Base-by-base conservation (phyloP, 1,140 invertebrate genomes). In the Sycophaga agraensis region DNA sequence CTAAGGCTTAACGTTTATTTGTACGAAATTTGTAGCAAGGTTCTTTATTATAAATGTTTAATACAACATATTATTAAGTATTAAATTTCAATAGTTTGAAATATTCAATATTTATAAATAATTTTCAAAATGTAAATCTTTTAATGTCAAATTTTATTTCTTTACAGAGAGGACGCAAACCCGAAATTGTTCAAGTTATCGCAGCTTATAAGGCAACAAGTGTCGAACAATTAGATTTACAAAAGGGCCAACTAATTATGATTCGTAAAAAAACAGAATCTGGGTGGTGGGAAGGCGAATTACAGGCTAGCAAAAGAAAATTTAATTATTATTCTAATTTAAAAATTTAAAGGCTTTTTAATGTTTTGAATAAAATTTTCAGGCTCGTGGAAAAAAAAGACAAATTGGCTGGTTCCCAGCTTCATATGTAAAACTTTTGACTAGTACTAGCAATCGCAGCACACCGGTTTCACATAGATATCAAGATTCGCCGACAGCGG, bases 201-300 rank as follows among this genome's bases (percentile, higher is more conserved):
- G 92, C 93, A 11, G 87, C 92, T 1, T 96, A 96, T 73, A 87
- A 91, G 76, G 91, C 92, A 2, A 92, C 90, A 4, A 96, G 94
- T 72, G 75, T 87, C 0, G 96, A 97, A 73, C 96, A 99, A 75
- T 79, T 99, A 12, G 90, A 89, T 53, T 79, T 99, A 8, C 87
- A 90, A 69, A 87, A 92, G 63, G 97, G 96, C n/a, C 96, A 99
- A 71, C 81, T 98, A 45, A 91, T 99, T 46, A 91, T 96, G 83
- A 93, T 99, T 14, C 85, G 95, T 12, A 98, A 98, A 79, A 99
- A 98, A 75, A 94, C 93, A 8, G 88, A 93, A 54, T 93, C 92
- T 65, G 96, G 96, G 19, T 99, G 97, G 97, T 99, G 97, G 97
- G 97, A 99, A 85, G 97, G 97, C 45, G 97, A 99, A 81, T 80